These are phyloP conservation scores for Napeogenes sylphis DNA, from an alignment of 2,888 invertebrate genomes.

Conservation along the genomic window DNA sequence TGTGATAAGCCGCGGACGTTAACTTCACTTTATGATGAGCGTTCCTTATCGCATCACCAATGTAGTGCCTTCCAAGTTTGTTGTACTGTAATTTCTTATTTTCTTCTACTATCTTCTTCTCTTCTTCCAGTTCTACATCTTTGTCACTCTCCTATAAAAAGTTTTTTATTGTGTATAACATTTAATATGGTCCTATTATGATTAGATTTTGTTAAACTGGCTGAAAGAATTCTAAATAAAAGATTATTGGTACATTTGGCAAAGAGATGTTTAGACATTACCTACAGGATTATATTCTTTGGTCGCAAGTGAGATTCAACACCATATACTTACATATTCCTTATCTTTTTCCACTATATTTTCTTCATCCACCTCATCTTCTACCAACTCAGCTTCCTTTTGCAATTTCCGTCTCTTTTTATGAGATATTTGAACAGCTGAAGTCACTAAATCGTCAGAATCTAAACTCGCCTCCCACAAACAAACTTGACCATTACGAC, in stretches of 20 bases:
- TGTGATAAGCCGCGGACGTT: conserved; percentile 91
- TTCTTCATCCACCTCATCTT: conserved; percentile 81
- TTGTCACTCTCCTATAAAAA: conserved; percentile 57
- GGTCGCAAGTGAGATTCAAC: too few relatives aligned
- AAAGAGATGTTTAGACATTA: too few relatives aligned
- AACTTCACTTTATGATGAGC: conserved; percentile 80
- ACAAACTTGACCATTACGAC: conserved; percentile 89
- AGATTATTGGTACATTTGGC: too few relatives aligned
- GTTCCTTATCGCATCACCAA: conserved; percentile 83
- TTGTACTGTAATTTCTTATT: conserved; percentile 79
- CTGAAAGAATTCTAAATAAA: too few relatives aligned
- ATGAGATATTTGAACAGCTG: conserved; percentile 71
- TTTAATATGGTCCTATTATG: neutral
- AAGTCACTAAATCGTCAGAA: conserved; percentile 80
- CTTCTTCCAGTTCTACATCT: conserved; percentile 51
- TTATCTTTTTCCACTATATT: conserved; percentile 77
- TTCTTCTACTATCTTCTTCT: conserved; percentile 51
- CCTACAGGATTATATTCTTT: too few relatives aligned
- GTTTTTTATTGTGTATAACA: neutral
- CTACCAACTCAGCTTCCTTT: conserved; percentile 77
- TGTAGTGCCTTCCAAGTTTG: conserved; percentile 84
- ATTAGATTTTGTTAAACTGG: too few relatives aligned
- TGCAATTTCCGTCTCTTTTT: conserved; percentile 63
- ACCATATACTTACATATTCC: conserved; percentile 54
- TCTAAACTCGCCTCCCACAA: conserved; percentile 91